Conservation (phyloP, 53 echinoderm and acorn worm species). For the Echinometra lucunter region DNA sequence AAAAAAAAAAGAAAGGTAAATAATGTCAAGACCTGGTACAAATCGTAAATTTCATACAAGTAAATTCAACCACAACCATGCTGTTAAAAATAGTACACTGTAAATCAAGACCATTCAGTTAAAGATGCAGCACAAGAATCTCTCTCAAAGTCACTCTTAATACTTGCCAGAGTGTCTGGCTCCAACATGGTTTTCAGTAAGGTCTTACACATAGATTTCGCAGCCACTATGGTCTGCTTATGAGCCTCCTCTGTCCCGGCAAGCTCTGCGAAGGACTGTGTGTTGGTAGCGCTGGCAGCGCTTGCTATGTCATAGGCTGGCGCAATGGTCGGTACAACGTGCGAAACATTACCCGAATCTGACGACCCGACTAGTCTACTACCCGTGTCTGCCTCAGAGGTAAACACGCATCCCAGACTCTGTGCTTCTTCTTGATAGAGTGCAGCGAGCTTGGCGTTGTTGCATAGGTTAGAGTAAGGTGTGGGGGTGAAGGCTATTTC, state of each 20-base stretch:
- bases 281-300: constrained; percentile 71
- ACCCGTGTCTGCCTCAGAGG: constrained; percentile 41
- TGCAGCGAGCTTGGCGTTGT: constrained; percentile 70
- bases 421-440: constrained; percentile 79
- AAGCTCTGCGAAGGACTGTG: constrained; percentile 76
- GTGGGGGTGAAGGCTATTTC: constrained; percentile 80
- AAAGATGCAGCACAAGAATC: constrained; percentile 53
- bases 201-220: constrained; percentile 80
- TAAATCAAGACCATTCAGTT: constrained; percentile 16
- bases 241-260: constrained; percentile 80
- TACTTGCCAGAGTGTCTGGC: constrained; percentile 55
- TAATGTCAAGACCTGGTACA: too few relatives aligned
- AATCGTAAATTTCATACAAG: too few relatives aligned
- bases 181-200: constrained; percentile 78
- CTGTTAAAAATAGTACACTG: neutral
- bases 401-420: constrained; percentile 74
- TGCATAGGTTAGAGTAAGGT: constrained; percentile 85
- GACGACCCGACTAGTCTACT: constrained; percentile 79
- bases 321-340: constrained; percentile 81
- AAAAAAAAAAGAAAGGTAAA: too few relatives aligned
- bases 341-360: constrained; percentile 87
- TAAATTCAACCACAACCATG: neutral
- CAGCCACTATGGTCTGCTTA: constrained; percentile 65
- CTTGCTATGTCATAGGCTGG: constrained; percentile 78
- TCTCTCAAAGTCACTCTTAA: constrained; percentile 74